Evolutionary conservation across 2,888 invertebrate species (phyloP), one percentile per base, ranked within the genome.

Genomic region (Aphodius granarius): DNA sequence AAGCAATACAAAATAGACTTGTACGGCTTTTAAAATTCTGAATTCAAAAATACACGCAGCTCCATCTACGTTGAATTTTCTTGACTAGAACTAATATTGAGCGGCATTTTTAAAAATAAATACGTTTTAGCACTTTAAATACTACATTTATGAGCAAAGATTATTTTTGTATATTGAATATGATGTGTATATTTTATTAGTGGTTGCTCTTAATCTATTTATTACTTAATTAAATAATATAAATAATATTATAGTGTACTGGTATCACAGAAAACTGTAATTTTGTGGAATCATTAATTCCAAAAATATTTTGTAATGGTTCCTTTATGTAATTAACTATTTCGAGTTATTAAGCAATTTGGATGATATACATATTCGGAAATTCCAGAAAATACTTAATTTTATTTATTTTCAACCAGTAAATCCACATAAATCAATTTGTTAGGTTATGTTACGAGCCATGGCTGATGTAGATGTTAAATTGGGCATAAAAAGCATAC

Each of bases 401-500:
- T n/a, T n/a, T n/a, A n/a, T n/a, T n/a, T n/a, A n/a, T n/a, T n/a
- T n/a, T n/a, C n/a, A n/a, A n/a, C n/a, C n/a, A 43, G 43, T 43
- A 6, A 2, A 2, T 2, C 13, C 43, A 43, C n/a, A n/a, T n/a
- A n/a, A n/a, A 13, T 43, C 13, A 66, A 66, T 20, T 68, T 68
- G 20, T 68, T n/a, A 68, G 65, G 75, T 75, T 75, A 77, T 77
- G 77, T 65, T 77, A 66, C 75, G 71, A 75, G 68, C 71, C 76
- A 87, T 87, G 87, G 79, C 84, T 18, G 87, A 87, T 78, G 77
- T 85, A 65, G 86, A 91, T 83, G 83, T 92, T 71, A 90, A 90
- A 88, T 85, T 86, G 77, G 91, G 92, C 15, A 83, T 94, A 64
- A 89, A 89, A 85, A 87, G 85, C 63, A 91, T 93, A 76, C 83